A percentile compares a stretch with the other conserved stretches of the same genome.
Evolutionary conservation across 1,140 invertebrate species (phyloP).

Genomic region (Drosophila yakuba): DNA sequence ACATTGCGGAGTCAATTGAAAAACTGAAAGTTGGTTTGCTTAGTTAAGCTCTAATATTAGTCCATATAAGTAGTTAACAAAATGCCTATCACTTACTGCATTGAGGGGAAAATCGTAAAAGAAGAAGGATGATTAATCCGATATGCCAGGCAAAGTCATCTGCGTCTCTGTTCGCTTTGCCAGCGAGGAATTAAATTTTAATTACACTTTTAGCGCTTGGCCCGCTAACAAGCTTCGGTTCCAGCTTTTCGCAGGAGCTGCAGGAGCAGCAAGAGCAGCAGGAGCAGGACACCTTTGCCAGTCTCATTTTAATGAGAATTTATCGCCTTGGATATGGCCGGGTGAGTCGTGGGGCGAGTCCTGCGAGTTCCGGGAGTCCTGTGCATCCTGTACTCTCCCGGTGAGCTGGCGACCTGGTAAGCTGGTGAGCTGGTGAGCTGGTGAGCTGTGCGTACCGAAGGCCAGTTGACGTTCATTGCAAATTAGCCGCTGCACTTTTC

Average conservation of each 20-base stretch:
- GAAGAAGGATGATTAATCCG: conserved; percentile 17
- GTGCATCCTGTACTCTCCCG: not conserved
- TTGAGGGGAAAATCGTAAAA: not conserved
- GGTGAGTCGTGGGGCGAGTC: conserved; percentile 2
- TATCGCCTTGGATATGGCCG: conserved; percentile 48
- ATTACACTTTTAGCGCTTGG: conserved; percentile 66
- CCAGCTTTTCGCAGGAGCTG: conserved; percentile 7
- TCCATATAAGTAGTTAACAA: too few relatives aligned
- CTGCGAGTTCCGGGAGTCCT: not conserved
- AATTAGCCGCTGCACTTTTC: conserved; percentile 49
- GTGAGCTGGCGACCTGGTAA: too few relatives aligned
- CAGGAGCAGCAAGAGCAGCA: not conserved
- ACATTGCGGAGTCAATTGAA: too few relatives aligned
- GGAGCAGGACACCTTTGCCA: not conserved
- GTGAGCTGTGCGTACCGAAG: conserved; percentile 3
- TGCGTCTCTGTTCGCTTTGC: conserved; percentile 21
- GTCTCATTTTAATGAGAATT: conserved; percentile 69
- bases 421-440: not conserved
- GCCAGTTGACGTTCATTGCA: conserved; percentile 30
- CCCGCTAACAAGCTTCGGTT: conserved; percentile 60
- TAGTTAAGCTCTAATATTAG: too few relatives aligned
- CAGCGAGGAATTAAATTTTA: conserved; percentile 65
- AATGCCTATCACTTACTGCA: too few relatives aligned
- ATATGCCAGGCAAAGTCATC: conserved; percentile 15
- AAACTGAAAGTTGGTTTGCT: too few relatives aligned